phyloP scores from a whole-genome alignment of 2,113 vertebrate species.

The Aplodontia rufa region DNA sequence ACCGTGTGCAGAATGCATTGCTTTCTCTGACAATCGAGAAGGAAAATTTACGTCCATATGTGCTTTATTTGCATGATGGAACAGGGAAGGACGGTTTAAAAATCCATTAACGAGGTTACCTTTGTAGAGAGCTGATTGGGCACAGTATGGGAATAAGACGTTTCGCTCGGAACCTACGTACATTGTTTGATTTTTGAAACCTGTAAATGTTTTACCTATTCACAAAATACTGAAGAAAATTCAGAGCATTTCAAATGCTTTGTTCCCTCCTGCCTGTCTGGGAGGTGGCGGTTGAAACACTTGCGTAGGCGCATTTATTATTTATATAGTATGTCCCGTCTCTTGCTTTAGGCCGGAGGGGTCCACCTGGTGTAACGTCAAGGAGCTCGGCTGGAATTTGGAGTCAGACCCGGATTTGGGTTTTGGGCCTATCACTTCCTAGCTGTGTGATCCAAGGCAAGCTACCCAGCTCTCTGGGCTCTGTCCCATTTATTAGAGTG shows the following conservation, averaged over 20 bases:
- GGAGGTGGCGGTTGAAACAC: not conserved
- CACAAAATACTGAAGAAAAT: not conserved
- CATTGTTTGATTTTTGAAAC: constrained; percentile 25
- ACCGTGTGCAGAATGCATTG: not conserved
- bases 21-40: not conserved
- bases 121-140: not conserved
- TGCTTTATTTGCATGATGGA: constrained; percentile 10
- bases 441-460: not conserved
- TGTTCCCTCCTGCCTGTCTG: not conserved
- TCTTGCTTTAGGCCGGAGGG: not conserved
- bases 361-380: not conserved
- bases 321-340: not conserved
- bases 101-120: not conserved
- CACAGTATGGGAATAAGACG: not conserved
- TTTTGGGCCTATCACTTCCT: not conserved
- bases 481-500: not conserved
- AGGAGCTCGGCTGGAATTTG: not conserved
- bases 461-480: not conserved
- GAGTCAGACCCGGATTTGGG: not conserved
- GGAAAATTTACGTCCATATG: not conserved
- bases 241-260: not conserved
- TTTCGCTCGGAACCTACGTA: not conserved
- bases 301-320: not conserved
- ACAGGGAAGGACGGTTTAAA: not conserved
- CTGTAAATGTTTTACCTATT: constrained; percentile 26